These are phyloP conservation scores for Bubalus kerabau DNA, from an alignment of 2,113 vertebrate species.

Conservation along the genomic window DNA sequence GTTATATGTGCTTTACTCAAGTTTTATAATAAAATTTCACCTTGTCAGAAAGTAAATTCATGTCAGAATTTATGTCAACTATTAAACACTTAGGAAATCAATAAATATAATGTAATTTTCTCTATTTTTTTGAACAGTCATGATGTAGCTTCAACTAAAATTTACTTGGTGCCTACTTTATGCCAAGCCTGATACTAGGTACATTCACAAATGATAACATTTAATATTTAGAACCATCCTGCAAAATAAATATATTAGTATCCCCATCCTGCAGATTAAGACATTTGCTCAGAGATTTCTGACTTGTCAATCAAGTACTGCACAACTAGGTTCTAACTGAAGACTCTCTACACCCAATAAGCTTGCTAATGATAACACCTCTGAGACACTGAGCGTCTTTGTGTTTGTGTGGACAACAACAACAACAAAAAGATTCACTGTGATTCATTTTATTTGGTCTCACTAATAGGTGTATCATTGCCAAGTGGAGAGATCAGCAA, in stretches of 20 bases:
- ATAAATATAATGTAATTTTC: neutral
- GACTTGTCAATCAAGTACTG: neutral
- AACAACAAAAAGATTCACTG: neutral
- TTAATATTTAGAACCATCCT: neutral
- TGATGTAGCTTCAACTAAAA: neutral
- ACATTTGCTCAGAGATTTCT: slow-evolving; percentile 2
- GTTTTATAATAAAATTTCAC: slow-evolving; percentile 9
- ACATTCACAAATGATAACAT: neutral
- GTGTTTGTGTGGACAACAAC: neutral
- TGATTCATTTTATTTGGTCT: neutral
- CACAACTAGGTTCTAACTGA: neutral
- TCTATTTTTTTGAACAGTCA: neutral
- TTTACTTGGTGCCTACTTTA: neutral
- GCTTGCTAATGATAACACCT: neutral
- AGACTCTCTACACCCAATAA: neutral
- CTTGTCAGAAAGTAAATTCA: slow-evolving; percentile 24
- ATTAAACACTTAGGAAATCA: slow-evolving; percentile 26
- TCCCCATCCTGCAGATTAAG: neutral
- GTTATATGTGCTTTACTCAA: neutral
- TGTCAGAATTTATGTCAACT: slow-evolving; percentile 21
- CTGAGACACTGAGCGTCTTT: neutral
- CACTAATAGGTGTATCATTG: neutral
- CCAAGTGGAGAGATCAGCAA: neutral
- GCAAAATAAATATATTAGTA: neutral
- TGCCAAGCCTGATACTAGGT: neutral